These are phyloP conservation scores for Platycnemis pennipes DNA, from an alignment of 2,888 invertebrate species.

Conservation along the genomic window DNA sequence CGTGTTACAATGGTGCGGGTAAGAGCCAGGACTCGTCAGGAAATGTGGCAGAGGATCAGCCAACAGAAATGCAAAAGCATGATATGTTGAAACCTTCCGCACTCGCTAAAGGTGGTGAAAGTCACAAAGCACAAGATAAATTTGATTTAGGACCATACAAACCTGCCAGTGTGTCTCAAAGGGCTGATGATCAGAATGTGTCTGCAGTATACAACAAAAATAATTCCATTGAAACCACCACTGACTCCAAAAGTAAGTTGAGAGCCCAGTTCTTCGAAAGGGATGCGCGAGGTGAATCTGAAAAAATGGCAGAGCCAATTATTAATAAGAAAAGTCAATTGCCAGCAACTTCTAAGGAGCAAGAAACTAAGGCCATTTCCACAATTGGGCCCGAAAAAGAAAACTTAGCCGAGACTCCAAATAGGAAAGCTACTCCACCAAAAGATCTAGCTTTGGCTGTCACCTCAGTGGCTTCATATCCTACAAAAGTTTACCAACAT, in stretches of 20 bases:
- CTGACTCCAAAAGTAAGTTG: slow-evolving; percentile 2
- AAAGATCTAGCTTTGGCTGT: slow-evolving; percentile 25
- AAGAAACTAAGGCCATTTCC: background rate
- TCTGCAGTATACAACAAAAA: background rate
- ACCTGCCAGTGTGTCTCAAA: background rate
- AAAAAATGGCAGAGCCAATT: too few species aligned
- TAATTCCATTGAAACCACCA: background rate
- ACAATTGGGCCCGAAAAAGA: background rate
- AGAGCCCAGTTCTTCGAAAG: slow-evolving; percentile 46
- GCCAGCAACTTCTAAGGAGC: background rate
- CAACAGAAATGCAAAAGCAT: background rate
- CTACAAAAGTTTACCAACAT: background rate
- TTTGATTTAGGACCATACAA: background rate
- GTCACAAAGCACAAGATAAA: background rate
- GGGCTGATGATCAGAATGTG: background rate
- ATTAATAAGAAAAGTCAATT: background rate
- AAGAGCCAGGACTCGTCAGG: background rate
- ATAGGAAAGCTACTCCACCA: background rate
- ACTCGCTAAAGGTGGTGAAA: background rate
- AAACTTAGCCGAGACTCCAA: background rate
- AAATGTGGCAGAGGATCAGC: background rate
- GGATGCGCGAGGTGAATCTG: background rate
- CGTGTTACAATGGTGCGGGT: background rate
- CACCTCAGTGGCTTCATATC: background rate
- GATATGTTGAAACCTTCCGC: background rate